These are phyloP conservation scores for Marasmarcha lunaedactyla DNA, from an alignment of 2,888 invertebrate species.

Conservation along the genomic window DNA sequence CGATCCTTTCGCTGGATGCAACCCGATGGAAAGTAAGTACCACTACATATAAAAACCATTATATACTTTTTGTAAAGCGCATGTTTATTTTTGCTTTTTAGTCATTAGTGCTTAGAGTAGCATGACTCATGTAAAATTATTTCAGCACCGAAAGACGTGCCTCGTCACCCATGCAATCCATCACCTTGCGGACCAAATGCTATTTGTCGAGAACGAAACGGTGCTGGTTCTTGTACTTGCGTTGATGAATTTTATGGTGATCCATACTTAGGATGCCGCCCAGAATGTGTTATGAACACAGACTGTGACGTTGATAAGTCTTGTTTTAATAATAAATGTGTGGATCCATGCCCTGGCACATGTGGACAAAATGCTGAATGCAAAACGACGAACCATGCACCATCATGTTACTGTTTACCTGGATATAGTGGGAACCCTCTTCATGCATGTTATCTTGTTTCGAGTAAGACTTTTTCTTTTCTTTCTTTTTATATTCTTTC, in stretches of 20 bases:
- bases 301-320: conserved; percentile 79
- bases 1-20: conserved; percentile 84
- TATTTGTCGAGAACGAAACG: conserved; percentile 79
- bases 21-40: conserved; percentile 67
- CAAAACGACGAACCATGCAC: conserved; percentile 79
- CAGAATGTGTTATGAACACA: conserved; percentile 84
- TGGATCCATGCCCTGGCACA: conserved; percentile 81
- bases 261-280: conserved; percentile 82
- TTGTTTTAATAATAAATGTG: conserved; percentile 83
- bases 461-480: conserved; percentile 69
- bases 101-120: conserved; percentile 4
- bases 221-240: conserved; percentile 83
- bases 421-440: conserved; percentile 81
- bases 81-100: not conserved
- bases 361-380: conserved; percentile 85
- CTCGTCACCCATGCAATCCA: conserved; percentile 80
- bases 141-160: conserved; percentile 70
- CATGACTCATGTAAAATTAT: conserved; percentile 25
- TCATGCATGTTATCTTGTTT: conserved; percentile 72
- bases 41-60: not conserved
- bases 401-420: conserved; percentile 79
- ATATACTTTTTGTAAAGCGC: not conserved
- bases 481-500: conserved; percentile 31
- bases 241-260: conserved; percentile 81
- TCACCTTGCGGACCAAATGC: conserved; percentile 86